phyloP scores from a whole-genome alignment of 2,888 invertebrate genomes.

The Tribolium freemani region DNA sequence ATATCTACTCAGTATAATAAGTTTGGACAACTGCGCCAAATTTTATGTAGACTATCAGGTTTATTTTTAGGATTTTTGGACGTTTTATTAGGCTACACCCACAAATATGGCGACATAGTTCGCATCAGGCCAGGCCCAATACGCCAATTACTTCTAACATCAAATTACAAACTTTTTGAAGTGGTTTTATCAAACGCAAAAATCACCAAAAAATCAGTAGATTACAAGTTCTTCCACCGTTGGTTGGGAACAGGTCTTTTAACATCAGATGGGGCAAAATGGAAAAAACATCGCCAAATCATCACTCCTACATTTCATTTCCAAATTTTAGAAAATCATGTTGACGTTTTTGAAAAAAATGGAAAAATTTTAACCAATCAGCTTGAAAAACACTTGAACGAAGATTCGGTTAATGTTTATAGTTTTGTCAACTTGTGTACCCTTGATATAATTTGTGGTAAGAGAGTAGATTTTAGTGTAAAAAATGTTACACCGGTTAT shows the following conservation, averaged over 20 bases:
- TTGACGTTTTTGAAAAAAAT: slow-evolving; percentile 78
- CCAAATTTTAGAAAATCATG: slow-evolving; percentile 79
- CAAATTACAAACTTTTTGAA: slow-evolving; percentile 37
- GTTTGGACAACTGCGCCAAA: no score
- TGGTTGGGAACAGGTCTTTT: slow-evolving; percentile 44
- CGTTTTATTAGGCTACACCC: slow-evolving; percentile 16
- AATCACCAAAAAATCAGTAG: slow-evolving; percentile 24
- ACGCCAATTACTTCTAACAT: slow-evolving; percentile 17
- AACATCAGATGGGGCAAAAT: slow-evolving; percentile 64
- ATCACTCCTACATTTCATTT: slow-evolving; percentile 85
- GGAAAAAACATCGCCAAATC: slow-evolving; percentile 78
- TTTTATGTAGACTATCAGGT: no score
- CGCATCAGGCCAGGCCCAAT: slow-evolving; percentile 13
- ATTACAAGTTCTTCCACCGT: slow-evolving; percentile 32
- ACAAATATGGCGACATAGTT: slow-evolving; percentile 22
- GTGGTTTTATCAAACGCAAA: slow-evolving; percentile 26
- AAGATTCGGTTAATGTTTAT: slow-evolving; percentile 72
- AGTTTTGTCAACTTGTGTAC: slow-evolving; percentile 73
- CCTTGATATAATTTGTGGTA: slow-evolving; percentile 75
- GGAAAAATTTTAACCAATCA: slow-evolving; percentile 72
- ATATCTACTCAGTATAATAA: no score
- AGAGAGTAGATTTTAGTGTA: slow-evolving; percentile 32
- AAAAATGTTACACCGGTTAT: not conserved
- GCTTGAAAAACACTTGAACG: slow-evolving; percentile 64
- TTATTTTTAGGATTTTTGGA: slow-evolving; percentile 25